Evolutionary conservation across 1,140 invertebrate genomes (phyloP).

Genomic region (Magallana ariakensis): DNA sequence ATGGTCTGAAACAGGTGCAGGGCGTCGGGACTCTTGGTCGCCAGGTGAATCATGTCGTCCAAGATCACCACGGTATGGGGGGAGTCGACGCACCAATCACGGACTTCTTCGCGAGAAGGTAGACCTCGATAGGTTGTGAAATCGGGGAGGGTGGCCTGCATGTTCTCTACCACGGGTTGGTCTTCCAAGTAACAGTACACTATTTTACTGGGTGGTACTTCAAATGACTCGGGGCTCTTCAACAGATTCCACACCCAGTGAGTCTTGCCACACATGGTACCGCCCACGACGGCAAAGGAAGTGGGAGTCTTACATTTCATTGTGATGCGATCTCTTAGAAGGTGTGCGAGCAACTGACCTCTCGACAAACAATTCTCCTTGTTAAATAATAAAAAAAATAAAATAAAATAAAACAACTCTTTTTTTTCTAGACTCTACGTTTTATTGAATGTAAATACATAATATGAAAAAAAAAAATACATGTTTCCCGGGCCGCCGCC

Average conservation of each 20-base stretch:
- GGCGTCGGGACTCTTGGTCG: slow-evolving; percentile 12
- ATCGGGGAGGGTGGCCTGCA: slow-evolving; percentile 25
- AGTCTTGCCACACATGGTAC: slow-evolving; percentile 48
- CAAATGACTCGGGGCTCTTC: slow-evolving; percentile 28
- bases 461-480: no score
- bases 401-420: neutral
- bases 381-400: no score
- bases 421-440: neutral
- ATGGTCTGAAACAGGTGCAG: slow-evolving; percentile 43
- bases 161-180: slow-evolving; percentile 42
- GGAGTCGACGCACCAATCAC: neutral
- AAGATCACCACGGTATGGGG: slow-evolving; percentile 42
- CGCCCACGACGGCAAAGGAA: slow-evolving; percentile 31
- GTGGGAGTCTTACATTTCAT: slow-evolving; percentile 36
- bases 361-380: neutral
- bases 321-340: neutral
- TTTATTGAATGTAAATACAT: neutral
- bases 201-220: slow-evolving; percentile 28
- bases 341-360: neutral
- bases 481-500: no score
- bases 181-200: slow-evolving; percentile 44
- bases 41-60: slow-evolving; percentile 46
- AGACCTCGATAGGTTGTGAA: slow-evolving; percentile 32
- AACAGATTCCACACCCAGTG: slow-evolving; percentile 16
- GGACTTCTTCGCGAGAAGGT: slow-evolving; percentile 21